Evolutionary conservation across 2,888 invertebrate species (phyloP), one percentile per base, ranked within the genome.

Genomic region (Stramonita haemastoma): DNA sequence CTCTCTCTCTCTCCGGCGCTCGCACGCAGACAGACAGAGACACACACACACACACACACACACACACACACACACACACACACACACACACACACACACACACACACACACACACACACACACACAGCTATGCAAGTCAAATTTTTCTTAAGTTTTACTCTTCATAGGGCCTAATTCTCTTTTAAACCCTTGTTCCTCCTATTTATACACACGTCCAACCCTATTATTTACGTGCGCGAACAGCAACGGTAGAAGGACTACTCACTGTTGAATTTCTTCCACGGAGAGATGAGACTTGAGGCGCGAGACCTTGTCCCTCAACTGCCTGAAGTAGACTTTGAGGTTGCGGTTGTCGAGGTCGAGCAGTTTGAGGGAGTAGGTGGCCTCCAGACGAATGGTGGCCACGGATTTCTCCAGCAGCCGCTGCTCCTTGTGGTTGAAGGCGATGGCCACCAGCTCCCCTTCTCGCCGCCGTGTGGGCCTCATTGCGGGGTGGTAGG

Each of bases 371-470:
- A 94, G 70, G 8, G 94, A 92, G 87, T 95, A 95, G 1, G 93
- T 91, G 87, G 93, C 92, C 90, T 95, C 94, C 57, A 94, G 81
- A 13, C 92, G 91, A 11, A 95, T 89, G 6, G 93, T 93, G 66
- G 93, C 93, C 66, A 94, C 89, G 11, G 93, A 92, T 81, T 94
- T 95, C 90, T 94, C 94, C 32, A 95, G 91, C n/a, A 92, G 91
- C 73, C 94, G 91, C 57, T 94, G 92, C 89, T 95, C 95, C 90
- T 94, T 95, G 88, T 94, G 90, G 91, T 95, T 95, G 81, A 93
- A 91, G 13, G 93, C 94, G 34, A 94, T 91, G 1, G 95, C 95
- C 57, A 93, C 91, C 88, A 91, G 17, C 81, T 91, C 90, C 60
- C 83, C 89, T 46, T 90, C 89, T 26, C 84, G 57, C 11, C 81